Evolutionary conservation across 2,797 vertebrate species (phyloP).

Genomic region (Gymnoscopelus braueri): DNA sequence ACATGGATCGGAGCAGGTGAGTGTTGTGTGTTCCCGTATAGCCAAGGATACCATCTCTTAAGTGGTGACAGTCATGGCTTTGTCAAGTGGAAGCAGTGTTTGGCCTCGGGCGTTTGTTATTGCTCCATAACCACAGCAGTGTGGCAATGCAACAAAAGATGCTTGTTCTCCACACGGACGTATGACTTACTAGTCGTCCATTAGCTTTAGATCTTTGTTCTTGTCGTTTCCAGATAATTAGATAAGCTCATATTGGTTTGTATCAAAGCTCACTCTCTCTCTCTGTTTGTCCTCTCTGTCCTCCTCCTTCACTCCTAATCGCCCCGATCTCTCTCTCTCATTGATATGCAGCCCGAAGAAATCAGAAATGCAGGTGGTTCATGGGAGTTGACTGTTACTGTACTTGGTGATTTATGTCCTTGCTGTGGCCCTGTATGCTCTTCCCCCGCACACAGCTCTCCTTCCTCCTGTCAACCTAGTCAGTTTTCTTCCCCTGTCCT

Average conservation of each 20-base stretch:
- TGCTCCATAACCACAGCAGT: neutral
- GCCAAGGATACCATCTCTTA: neutral
- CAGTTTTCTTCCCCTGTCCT: neutral
- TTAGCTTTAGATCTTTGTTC: neutral
- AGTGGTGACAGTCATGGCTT: too few species aligned
- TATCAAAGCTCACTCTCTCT: neutral
- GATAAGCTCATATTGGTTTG: neutral
- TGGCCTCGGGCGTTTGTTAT: neutral
- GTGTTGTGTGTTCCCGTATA: neutral
- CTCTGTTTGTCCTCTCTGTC: neutral
- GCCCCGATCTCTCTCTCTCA: neutral
- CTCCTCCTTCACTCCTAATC: neutral
- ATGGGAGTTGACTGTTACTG: conserved; percentile 31
- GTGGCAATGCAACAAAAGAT: neutral
- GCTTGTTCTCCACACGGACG: conserved; percentile 2
- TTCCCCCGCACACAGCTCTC: neutral
- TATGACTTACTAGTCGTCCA: neutral
- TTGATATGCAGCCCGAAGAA: neutral
- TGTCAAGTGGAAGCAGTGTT: neutral
- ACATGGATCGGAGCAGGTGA: too few species aligned
- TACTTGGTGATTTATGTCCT: conserved; percentile 61
- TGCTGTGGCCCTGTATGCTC: conserved; percentile 12
- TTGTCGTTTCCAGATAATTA: neutral
- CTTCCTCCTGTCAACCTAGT: neutral
- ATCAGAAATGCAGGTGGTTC: conserved; percentile 40